A percentile compares a stretch with the other conserved stretches of the same genome.
phyloP scores from a whole-genome alignment of 2,113 vertebrate genomes.

The Chauna torquata region DNA sequence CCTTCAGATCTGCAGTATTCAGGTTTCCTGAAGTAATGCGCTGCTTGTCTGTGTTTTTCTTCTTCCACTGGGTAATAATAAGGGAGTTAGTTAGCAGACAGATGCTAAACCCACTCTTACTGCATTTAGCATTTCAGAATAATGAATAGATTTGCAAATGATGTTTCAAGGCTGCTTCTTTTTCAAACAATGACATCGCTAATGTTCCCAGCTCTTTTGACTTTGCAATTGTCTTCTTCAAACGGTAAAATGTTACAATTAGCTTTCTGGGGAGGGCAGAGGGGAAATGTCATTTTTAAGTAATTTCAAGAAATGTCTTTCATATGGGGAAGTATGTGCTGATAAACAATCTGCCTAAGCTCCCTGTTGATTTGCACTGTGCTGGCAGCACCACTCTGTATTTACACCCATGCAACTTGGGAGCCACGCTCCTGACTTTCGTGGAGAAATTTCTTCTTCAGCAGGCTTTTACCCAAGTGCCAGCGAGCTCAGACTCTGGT shows the following conservation, averaged over 20 bases:
- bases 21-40: slow-evolving; percentile 32
- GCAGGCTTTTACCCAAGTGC: not conserved
- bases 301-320: not conserved
- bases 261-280: not conserved
- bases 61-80: slow-evolving; percentile 53
- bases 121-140: slow-evolving; percentile 61
- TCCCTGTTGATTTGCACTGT: not conserved
- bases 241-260: not conserved
- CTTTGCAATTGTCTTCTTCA: slow-evolving; percentile 17
- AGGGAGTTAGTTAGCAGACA: slow-evolving; percentile 63
- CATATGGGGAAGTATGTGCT: not conserved
- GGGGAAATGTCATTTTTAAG: not conserved
- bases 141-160: slow-evolving; percentile 71
- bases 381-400: not conserved
- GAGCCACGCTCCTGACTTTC: not conserved
- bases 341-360: not conserved
- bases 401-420: not conserved
- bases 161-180: slow-evolving; percentile 63
- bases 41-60: not conserved
- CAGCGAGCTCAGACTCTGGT: fast-evolving
- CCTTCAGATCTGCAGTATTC: not conserved
- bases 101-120: slow-evolving; percentile 51
- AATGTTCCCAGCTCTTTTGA: slow-evolving; percentile 60
- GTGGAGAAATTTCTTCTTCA: fast-evolving
- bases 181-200: slow-evolving; percentile 66